These are phyloP conservation scores for Phrynosoma platyrhinos DNA, from an alignment of 2,113 vertebrate species.

Conservation along the genomic window DNA sequence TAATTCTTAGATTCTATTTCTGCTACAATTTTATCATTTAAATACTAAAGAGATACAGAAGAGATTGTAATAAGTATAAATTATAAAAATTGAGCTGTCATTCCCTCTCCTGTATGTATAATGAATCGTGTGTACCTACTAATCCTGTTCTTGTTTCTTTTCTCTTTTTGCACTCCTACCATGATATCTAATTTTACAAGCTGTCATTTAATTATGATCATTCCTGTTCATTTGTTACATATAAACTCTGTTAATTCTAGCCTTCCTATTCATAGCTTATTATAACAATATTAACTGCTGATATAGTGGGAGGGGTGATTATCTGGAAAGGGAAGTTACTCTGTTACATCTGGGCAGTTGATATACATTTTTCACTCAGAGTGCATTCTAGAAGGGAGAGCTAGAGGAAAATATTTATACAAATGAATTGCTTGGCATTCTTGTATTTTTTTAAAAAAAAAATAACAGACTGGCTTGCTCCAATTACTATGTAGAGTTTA, in stretches of 20 bases:
- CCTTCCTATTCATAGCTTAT: slow-evolving; percentile 31
- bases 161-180: slow-evolving; percentile 30
- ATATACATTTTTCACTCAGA: slow-evolving; percentile 5
- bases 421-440: slow-evolving; percentile 19
- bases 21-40: slow-evolving; percentile 26
- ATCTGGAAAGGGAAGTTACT: slow-evolving; percentile 29
- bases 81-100: slow-evolving; percentile 21
- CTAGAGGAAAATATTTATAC: neutral
- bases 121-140: slow-evolving; percentile 42
- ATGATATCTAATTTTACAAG: slow-evolving; percentile 37
- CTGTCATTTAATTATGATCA: slow-evolving; percentile 46
- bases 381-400: neutral
- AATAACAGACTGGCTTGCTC: neutral
- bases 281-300: neutral
- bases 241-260: slow-evolving; percentile 22
- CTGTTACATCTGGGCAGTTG: neutral
- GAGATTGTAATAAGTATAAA: neutral
- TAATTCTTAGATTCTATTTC: slow-evolving; percentile 3
- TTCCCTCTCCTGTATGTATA: neutral
- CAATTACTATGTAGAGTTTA: neutral
- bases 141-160: slow-evolving; percentile 34
- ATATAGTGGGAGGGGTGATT: slow-evolving; percentile 3
- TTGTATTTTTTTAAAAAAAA: slow-evolving; percentile 15
- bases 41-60: slow-evolving; percentile 30
- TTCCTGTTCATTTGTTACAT: slow-evolving; percentile 35